phyloP scores from a whole-genome alignment of 2,113 vertebrate genomes.

The Petrocephalus zakoni region DNA sequence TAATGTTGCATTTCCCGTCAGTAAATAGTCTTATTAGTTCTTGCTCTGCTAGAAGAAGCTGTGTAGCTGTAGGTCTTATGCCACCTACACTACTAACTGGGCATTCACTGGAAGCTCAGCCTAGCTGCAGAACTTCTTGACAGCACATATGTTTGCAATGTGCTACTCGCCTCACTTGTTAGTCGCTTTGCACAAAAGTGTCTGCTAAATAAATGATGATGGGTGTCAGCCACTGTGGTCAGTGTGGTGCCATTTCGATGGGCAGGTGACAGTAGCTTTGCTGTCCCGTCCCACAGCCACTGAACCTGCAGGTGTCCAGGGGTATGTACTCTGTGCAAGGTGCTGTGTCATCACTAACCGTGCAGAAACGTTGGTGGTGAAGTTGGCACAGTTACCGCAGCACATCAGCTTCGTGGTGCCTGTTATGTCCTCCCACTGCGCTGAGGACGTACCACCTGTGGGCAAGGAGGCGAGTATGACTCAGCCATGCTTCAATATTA shows the following conservation, averaged over 20 bases:
- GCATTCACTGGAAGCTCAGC: background rate
- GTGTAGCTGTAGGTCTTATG: background rate
- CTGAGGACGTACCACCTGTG: constrained; percentile 86
- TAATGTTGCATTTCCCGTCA: background rate
- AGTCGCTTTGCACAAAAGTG: background rate
- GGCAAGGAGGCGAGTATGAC: background rate
- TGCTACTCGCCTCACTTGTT: background rate
- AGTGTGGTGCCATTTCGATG: background rate
- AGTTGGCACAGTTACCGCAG: constrained; percentile 86
- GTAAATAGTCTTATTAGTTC: background rate
- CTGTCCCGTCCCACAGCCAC: background rate
- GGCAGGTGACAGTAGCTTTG: background rate
- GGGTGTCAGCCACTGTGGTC: background rate
- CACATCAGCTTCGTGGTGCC: constrained; percentile 94
- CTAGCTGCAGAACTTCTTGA: background rate
- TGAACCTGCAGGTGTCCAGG: background rate
- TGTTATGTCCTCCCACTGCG: constrained; percentile 98
- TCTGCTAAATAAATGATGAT: background rate
- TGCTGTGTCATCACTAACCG: constrained; percentile 63
- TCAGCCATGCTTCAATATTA: background rate
- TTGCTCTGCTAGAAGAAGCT: background rate
- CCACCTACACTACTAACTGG: background rate
- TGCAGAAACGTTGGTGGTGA: constrained; percentile 97
- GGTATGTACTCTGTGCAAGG: background rate
- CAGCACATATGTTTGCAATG: background rate